Evolutionary conservation across 1,140 invertebrate species (phyloP).

Genomic region (Heterodera schachtii): DNA sequence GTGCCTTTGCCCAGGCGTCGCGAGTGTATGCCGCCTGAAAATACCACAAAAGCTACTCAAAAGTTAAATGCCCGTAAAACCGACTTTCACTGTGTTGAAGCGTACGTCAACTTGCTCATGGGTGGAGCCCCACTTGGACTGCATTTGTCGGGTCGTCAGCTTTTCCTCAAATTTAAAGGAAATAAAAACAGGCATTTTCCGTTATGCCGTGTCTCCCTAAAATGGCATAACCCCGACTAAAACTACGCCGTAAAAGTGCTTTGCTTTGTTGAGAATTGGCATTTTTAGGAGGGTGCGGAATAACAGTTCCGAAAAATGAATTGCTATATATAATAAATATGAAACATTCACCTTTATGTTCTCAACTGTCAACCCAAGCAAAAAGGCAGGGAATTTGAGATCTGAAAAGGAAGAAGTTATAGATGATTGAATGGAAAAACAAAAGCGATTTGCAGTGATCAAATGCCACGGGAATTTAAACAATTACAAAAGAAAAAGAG

Average conservation of each 20-base stretch:
- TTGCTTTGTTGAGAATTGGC: too few relatives aligned
- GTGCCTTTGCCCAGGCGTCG: slow-evolving; percentile 70
- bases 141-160: slow-evolving; percentile 72
- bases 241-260: too few relatives aligned
- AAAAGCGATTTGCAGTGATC: not conserved
- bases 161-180: slow-evolving; percentile 33
- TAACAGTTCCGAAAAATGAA: too few relatives aligned
- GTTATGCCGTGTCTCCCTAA: too few relatives aligned
- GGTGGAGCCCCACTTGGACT: slow-evolving; percentile 77
- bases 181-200: not conserved
- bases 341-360: slow-evolving; percentile 67
- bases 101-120: slow-evolving; percentile 75
- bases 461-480: slow-evolving; percentile 3
- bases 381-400: slow-evolving; percentile 73
- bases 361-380: slow-evolving; percentile 73
- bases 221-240: too few relatives aligned
- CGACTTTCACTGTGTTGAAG: slow-evolving; percentile 74
- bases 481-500: slow-evolving; percentile 21
- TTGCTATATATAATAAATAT: too few relatives aligned
- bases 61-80: slow-evolving; percentile 34
- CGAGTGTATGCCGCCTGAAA: slow-evolving; percentile 35
- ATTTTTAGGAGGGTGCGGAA: too few relatives aligned
- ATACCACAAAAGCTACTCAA: not conserved
- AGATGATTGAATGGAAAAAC: too few relatives aligned
- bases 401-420: slow-evolving; percentile 67